These are phyloP conservation scores for Drosophila fuyamai DNA, from an alignment of 1,140 invertebrate species.

Conservation along the genomic window DNA sequence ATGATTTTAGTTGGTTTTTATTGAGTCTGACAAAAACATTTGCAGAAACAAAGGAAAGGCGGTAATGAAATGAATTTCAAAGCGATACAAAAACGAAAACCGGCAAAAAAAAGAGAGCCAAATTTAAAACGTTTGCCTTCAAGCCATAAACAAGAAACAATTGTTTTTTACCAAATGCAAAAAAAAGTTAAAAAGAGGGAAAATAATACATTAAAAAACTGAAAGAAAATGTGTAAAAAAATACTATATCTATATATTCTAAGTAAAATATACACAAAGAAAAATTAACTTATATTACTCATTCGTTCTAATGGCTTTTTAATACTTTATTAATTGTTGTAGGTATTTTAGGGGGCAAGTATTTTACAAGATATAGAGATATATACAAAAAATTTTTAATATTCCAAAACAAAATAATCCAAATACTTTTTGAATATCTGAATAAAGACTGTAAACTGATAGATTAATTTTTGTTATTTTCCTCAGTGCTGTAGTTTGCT, in stretches of 20 bases:
- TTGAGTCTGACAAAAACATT: conserved; percentile 5
- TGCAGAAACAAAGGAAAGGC: conserved; percentile 1
- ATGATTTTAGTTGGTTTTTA: no score
- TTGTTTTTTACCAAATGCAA: conserved; percentile 57
- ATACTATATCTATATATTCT: no score
- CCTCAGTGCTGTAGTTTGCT: conserved; percentile 5
- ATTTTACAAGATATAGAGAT: no score
- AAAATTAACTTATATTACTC: no score
- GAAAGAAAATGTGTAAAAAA: background rate
- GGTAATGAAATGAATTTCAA: conserved; percentile 9
- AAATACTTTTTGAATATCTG: no score
- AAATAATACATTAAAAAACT: background rate
- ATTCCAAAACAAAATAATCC: no score
- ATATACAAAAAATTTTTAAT: no score
- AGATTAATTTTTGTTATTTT: background rate
- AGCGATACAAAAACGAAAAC: conserved; percentile 42
- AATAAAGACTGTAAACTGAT: no score
- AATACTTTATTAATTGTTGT: no score
- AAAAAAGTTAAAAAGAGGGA: background rate
- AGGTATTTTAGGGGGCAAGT: no score
- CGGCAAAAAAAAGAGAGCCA: conserved; percentile 44
- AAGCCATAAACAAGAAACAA: conserved; percentile 72
- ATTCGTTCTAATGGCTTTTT: no score
- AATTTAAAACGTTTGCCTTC: conserved; percentile 72
- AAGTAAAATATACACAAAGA: no score